Evolutionary conservation across 1,140 invertebrate genomes (phyloP), one percentile per base, ranked within the genome.

Genomic region (Drosophila truncata): DNA sequence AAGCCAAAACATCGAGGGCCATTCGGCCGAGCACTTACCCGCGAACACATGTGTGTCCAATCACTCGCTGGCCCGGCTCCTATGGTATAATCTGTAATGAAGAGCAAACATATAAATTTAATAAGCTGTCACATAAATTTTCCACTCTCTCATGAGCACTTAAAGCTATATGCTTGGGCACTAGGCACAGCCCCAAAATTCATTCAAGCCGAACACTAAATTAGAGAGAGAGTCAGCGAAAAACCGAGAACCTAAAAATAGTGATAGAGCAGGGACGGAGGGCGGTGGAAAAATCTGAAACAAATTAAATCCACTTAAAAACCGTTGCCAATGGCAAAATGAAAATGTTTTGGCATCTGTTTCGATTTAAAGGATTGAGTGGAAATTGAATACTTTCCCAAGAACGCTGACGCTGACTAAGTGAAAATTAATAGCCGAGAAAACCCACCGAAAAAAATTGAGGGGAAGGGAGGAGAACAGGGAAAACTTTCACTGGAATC

Each of bases 51-150:
- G 70, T 80, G 83, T 65, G 61, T 70, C 84, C 83, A 86, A 60
- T 88, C 80, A 74, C 25, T 65, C 62, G 67, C 59, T 47, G 67
- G 55, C 82, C 49, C 50, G 20, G 31, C 50, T 67, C 62, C 59
- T 44, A 52, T 47, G 49, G 77, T 62, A 65, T 87, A 87, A 88
- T 88, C 84, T 88, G 84, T 88, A 88, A 88, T 88, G 65, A 84
- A 88, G 73, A 88, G 72, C 77, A 83, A 84, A 78, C 72, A 61
- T 81, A 88, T 88, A 88, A 84, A 88, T 88, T 88, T 88, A 88
- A 88, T 90, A 88, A 84, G 80, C 80, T 84, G 84, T 69, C 77
- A 78, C 80, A 88, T 88, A 84, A 88, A 88, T 88, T 80, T 73
- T 50, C 58, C 44, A 35, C 67, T 78, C 73, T 72, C 66, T 49